phyloP scores from a whole-genome alignment of 2,888 invertebrate genomes.

The Drosophila multiciliata region DNA sequence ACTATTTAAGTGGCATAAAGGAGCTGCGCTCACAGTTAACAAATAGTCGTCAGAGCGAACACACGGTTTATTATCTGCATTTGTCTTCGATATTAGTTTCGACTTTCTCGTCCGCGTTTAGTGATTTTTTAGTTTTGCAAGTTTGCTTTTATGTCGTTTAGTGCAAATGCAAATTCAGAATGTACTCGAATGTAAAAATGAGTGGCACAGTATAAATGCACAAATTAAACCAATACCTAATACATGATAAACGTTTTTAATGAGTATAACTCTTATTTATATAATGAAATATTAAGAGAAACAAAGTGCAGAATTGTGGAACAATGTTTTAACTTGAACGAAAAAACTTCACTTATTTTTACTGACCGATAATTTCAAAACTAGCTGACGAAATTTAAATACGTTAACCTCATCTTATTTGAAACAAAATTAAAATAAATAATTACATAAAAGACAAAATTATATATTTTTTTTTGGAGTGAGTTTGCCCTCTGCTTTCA shows the following conservation, averaged over 20 bases:
- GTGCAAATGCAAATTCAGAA: conserved; percentile 2
- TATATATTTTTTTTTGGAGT: neutral
- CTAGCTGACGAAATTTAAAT: neutral
- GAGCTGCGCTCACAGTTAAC: conserved; percentile 51
- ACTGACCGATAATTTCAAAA: neutral
- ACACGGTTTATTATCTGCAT: conserved; percentile 25
- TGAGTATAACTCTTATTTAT: neutral
- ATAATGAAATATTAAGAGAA: neutral
- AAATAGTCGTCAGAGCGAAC: conserved; percentile 24
- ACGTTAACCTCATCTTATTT: neutral
- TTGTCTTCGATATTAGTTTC: neutral
- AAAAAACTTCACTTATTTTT: neutral
- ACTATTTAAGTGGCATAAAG: neutral
- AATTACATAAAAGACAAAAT: too few species aligned
- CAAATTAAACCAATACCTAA: neutral
- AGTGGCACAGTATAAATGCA: neutral
- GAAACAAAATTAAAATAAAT: neutral
- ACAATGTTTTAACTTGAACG: neutral
- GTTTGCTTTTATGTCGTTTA: neutral
- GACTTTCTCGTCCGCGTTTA: conserved; percentile 1
- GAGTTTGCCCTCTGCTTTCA: neutral
- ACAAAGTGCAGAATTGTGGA: neutral
- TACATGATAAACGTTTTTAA: neutral
- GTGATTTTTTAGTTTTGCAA: conserved; percentile 17
- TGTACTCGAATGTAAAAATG: conserved; percentile 23